These are phyloP conservation scores for Metallyticus violacea DNA, from an alignment of 2,888 invertebrate species.

Conservation along the genomic window DNA sequence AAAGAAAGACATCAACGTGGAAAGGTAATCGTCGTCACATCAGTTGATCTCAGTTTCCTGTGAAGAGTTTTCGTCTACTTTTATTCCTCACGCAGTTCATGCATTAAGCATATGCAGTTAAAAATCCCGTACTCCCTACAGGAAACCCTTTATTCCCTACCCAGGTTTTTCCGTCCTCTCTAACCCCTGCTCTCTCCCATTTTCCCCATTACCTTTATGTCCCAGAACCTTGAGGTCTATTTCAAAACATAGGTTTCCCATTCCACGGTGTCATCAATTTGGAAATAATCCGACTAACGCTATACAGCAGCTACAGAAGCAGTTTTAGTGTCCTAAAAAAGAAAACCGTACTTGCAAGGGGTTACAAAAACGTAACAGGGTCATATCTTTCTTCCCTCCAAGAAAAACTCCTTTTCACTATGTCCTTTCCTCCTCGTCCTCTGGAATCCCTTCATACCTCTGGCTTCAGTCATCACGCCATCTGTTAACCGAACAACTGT, in stretches of 20 bases:
- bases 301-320: background rate
- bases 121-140: background rate
- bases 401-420: no score
- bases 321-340: background rate
- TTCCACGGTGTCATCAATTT: background rate
- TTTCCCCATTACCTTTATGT: background rate
- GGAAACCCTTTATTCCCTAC: background rate
- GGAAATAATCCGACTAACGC: background rate
- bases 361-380: background rate
- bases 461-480: no score
- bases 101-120: background rate
- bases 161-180: background rate
- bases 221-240: background rate
- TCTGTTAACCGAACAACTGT: no score
- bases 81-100: background rate
- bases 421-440: no score
- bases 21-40: no score
- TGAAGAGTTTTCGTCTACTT: background rate
- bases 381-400: background rate
- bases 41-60: background rate
- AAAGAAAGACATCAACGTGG: no score
- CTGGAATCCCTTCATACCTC: no score
- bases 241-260: background rate
- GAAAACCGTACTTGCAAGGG: background rate
- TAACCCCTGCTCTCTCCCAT: background rate